Percentiles rank a stretch among this genome's conserved stretches.
phyloP scores from a whole-genome alignment of 1,140 invertebrate genomes.

The Stegodyphus dumicola region DNA sequence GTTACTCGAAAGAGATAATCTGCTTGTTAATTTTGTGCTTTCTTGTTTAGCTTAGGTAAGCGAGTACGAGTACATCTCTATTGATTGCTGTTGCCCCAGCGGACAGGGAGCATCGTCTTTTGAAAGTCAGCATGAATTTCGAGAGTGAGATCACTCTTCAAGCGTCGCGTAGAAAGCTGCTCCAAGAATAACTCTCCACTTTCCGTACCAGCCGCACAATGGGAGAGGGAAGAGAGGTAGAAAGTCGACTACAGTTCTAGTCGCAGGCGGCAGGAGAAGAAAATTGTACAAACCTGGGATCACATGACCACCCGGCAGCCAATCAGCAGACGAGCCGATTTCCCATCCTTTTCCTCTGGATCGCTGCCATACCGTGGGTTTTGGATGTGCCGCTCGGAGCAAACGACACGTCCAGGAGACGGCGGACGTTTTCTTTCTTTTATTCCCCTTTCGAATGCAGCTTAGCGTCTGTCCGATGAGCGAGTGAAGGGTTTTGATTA shows the following conservation, averaged over 20 bases:
- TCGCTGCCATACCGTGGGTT: slow-evolving; percentile 21
- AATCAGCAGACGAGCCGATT: slow-evolving; percentile 6
- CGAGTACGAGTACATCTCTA: no score
- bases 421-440: background rate
- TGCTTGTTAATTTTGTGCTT: no score
- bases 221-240: background rate
- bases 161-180: no score
- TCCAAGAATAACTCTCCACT: no score
- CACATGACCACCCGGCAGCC: slow-evolving; percentile 12
- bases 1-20: no score
- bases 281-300: slow-evolving; percentile 54
- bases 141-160: no score
- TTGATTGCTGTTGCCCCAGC: no score
- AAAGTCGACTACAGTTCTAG: background rate
- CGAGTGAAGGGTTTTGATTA: background rate
- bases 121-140: no score
- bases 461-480: background rate
- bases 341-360: slow-evolving; percentile 29
- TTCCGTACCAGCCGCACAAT: no score
- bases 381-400: background rate
- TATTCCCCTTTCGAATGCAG: background rate
- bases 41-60: no score
- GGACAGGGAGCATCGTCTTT: no score
- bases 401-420: background rate
- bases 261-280: background rate